Evolutionary conservation across 2,113 vertebrate genomes (phyloP), one percentile per base, ranked within the genome.

Genomic region (Prolemur simus): DNA sequence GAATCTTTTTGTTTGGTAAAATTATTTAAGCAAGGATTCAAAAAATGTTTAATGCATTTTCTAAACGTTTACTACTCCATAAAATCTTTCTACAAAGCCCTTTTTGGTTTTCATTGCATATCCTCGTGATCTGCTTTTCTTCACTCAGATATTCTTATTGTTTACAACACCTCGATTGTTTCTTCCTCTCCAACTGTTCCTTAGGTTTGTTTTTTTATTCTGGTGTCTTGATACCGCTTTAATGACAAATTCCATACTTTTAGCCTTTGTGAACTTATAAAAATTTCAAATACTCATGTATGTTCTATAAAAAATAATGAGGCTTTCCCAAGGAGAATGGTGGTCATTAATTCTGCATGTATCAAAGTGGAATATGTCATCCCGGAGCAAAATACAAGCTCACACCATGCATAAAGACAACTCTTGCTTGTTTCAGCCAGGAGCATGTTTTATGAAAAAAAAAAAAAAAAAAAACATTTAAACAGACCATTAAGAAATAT

Each of bases 401-500:
- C 76, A 42, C 6, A 45, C 29, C 58, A 25, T 29, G 25, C 49
- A 80, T 58, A 92, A 93, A 49, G 49, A 76, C 27, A 93, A 6
- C 20, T 49, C 20, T 37, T 52, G 17, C 95, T 68, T 58, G 20
- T 91, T 98, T 97, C 58, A 92, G 12, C 68, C 77, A 96, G 52
- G 45, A 96, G 68, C 39, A 52, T 96, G 68, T 78, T 96, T 95
- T 93, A 71, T 87, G 83, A 15, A 54, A 6, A 34, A 45, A 54
- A 39, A 54, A 58, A n/a, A 49, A 17, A 39, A n/a, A n/a, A n/a
- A n/a, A 54, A 58, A n/a, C 42, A 17, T 95, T 97, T 89, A 92
- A 93, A 80, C 25, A 89, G 58, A 2, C 76, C 68, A 93, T 96
- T 95, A 93, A 84, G 89, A 95, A 95, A 97, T 97, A 89, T 45